Conservation (phyloP, 2,797 vertebrate genomes). For the Syncerus caffer region DNA sequence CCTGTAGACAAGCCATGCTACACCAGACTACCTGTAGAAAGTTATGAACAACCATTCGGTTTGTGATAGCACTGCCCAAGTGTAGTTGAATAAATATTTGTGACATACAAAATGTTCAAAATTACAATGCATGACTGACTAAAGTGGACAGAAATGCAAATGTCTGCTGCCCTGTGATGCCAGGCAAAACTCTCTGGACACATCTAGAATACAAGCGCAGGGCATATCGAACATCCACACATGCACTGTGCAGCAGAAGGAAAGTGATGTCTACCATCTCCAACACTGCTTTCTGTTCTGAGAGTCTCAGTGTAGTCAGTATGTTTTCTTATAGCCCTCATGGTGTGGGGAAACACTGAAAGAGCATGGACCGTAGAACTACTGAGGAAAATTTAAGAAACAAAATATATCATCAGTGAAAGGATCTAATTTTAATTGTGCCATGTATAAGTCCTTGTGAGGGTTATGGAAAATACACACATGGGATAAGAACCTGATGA, state of each 20-base stretch:
- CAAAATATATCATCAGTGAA: not conserved
- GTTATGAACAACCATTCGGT: not conserved
- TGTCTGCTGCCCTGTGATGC: too few species aligned
- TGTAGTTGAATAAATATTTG: not conserved
- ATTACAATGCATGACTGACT: not conserved
- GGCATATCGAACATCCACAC: fast-evolving
- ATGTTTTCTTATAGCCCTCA: fast-evolving
- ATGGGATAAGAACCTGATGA: not conserved
- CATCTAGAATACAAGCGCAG: fast-evolving
- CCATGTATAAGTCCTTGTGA: not conserved
- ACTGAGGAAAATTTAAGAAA: not conserved
- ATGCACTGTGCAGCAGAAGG: not conserved
- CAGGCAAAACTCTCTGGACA: fast-evolving
- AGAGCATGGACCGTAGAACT: fast-evolving
- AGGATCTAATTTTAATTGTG: not conserved
- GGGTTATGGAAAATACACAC: fast-evolving
- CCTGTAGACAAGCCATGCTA: not conserved
- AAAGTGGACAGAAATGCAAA: not conserved
- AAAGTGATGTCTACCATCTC: fast-evolving
- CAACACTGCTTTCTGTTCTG: fast-evolving
- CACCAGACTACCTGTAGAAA: not conserved
- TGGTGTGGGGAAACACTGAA: not conserved
- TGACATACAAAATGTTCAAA: not conserved
- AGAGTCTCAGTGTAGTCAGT: not conserved
- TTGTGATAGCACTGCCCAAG: not conserved